phyloP scores from a whole-genome alignment of 2,888 invertebrate species.

The Scaptomyza tumidula region DNA sequence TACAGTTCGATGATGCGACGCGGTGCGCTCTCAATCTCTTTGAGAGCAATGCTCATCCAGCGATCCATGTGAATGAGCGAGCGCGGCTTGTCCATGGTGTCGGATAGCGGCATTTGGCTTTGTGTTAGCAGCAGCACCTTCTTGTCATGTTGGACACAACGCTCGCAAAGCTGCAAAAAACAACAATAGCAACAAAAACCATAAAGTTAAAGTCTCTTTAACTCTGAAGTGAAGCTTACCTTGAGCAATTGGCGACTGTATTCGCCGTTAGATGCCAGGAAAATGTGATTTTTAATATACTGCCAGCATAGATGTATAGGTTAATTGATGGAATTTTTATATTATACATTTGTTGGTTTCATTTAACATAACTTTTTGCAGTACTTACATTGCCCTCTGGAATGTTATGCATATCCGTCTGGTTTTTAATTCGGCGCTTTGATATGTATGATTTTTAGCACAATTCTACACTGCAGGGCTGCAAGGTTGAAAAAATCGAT shows the following conservation, averaged over 20 bases:
- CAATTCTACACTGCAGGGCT: conserved; percentile 7
- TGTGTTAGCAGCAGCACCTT: conserved; percentile 52
- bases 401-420: conserved; percentile 35
- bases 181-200: background rate
- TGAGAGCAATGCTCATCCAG: conserved; percentile 31
- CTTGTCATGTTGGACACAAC: conserved; percentile 44
- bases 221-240: conserved; percentile 30
- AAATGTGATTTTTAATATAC: conserved; percentile 51
- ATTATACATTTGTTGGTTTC: background rate
- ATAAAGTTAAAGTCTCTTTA: background rate
- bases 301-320: conserved; percentile 2
- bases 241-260: conserved; percentile 47
- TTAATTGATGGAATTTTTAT: background rate
- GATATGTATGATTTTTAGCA: conserved; percentile 2
- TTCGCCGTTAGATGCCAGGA: conserved; percentile 50
- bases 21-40: conserved; percentile 63
- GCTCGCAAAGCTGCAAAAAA: conserved; percentile 55
- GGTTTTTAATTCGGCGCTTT: conserved; percentile 31
- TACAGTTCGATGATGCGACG: conserved; percentile 58
- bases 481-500: conserved; percentile 6
- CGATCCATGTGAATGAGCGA: conserved; percentile 25
- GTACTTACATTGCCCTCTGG: conserved; percentile 37
- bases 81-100: conserved; percentile 29
- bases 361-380: background rate
- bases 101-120: conserved; percentile 7